Percentiles rank a stretch among this genome's conserved stretches.
These are phyloP conservation scores for Bombus polaris DNA, from an alignment of 1,140 invertebrate genomes.

Conservation along the genomic window DNA sequence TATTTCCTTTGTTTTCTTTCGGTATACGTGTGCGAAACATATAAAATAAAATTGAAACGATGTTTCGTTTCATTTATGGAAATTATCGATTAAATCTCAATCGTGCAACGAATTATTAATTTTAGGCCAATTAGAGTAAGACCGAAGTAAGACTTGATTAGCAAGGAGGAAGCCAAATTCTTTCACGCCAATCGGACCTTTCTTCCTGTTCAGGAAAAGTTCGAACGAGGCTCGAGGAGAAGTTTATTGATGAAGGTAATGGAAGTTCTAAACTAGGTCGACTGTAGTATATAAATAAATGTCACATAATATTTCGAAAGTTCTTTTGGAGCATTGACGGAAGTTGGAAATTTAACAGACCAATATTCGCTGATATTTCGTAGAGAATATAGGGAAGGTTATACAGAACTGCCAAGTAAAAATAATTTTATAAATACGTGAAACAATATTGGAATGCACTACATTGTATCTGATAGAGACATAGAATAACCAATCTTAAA, in stretches of 20 bases:
- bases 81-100: not conserved
- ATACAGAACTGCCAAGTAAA: not conserved
- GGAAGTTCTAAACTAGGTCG: conserved; percentile 42
- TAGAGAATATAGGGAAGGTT: not conserved
- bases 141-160: not conserved
- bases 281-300: conserved; percentile 39
- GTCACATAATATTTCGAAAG: conserved; percentile 42
- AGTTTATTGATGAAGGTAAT: conserved; percentile 44
- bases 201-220: conserved; percentile 30
- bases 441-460: not conserved
- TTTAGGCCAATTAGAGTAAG: not conserved
- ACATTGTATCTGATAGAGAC: no score
- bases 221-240: conserved; percentile 12
- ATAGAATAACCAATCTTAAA: no score
- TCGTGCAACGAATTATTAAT: not conserved
- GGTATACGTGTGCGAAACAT: not conserved
- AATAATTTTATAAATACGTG: not conserved
- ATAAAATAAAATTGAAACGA: not conserved
- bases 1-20: not conserved
- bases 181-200: conserved; percentile 11
- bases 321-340: not conserved
- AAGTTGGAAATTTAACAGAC: conserved; percentile 3
- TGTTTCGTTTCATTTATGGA: not conserved
- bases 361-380: not conserved
- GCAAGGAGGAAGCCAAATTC: conserved; percentile 25